phyloP scores from a whole-genome alignment of 2,888 invertebrate genomes.

The Baronia brevicornis region DNA sequence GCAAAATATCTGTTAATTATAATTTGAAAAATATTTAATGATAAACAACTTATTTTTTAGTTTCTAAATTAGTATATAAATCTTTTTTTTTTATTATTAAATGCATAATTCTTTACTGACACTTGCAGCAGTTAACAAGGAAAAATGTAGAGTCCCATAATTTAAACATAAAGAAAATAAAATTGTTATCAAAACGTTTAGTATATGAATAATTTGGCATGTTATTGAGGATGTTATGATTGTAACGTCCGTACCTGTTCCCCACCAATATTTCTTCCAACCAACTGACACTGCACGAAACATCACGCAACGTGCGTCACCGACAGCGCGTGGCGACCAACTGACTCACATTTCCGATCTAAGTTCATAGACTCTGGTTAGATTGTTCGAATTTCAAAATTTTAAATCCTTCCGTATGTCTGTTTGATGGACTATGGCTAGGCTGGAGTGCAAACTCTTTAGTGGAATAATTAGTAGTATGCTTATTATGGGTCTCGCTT shows the following conservation, averaged over 20 bases:
- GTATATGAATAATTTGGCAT: slow-evolving; percentile 27
- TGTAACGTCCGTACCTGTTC: slow-evolving; percentile 66
- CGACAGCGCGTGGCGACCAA: slow-evolving; percentile 55
- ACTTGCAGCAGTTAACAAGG: no score
- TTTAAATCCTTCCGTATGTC: slow-evolving; percentile 18
- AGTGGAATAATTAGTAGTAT: slow-evolving; percentile 1
- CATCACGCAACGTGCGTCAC: slow-evolving; percentile 58
- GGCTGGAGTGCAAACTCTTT: not conserved
- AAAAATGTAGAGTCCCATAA: slow-evolving; percentile 9
- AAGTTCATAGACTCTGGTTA: slow-evolving; percentile 25
- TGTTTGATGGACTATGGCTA: slow-evolving; percentile 11
- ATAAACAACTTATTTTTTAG: slow-evolving; percentile 1
- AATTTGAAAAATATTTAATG: not conserved
- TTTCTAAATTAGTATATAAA: no score
- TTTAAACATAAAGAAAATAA: slow-evolving; percentile 4
- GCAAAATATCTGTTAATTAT: slow-evolving; percentile 20
- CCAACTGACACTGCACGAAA: slow-evolving; percentile 63
- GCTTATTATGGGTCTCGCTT: slow-evolving; percentile 1
- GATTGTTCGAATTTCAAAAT: slow-evolving; percentile 33
- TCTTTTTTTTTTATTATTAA: no score
- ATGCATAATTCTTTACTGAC: no score
- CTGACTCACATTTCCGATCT: slow-evolving; percentile 33
- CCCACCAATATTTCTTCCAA: slow-evolving; percentile 72
- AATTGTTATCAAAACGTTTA: slow-evolving; percentile 1
- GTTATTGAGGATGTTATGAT: slow-evolving; percentile 56